Evolutionary conservation across 2,888 invertebrate species (phyloP).

Genomic region (Cephus spinipes): DNA sequence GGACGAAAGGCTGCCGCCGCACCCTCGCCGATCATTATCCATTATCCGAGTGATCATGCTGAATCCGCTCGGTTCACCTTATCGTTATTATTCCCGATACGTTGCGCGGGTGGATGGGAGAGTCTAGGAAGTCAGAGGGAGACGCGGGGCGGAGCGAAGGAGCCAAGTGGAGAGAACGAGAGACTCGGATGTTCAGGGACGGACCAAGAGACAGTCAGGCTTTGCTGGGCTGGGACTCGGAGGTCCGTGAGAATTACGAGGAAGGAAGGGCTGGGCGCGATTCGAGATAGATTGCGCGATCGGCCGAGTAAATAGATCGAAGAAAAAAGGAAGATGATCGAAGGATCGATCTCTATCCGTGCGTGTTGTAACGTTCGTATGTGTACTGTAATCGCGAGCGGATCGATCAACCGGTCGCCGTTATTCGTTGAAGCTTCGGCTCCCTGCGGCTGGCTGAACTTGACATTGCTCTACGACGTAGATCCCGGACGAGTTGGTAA

Average conservation of each 20-base stretch:
- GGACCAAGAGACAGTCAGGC: not conserved
- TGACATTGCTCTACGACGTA: not conserved
- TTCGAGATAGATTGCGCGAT: not conserved
- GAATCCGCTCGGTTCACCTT: conserved; percentile 57
- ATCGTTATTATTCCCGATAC: conserved; percentile 33
- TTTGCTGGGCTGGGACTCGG: not conserved
- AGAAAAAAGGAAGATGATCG: not conserved
- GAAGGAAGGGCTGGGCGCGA: no score
- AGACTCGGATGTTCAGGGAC: no score
- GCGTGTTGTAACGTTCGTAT: not conserved
- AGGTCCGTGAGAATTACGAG: not conserved
- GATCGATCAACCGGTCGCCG: not conserved
- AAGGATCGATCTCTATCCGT: not conserved
- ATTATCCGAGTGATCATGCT: conserved; percentile 57
- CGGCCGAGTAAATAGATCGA: not conserved
- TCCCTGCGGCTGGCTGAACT: not conserved
- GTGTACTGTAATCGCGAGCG: not conserved
- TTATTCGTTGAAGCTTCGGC: not conserved
- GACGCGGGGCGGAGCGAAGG: no score
- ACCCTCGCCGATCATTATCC: conserved; percentile 56
- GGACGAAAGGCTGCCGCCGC: conserved; percentile 56
- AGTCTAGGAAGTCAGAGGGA: not conserved
- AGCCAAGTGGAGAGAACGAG: not conserved
- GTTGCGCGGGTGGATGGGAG: not conserved
- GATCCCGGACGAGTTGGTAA: not conserved